Conservation (phyloP, 2,797 vertebrate species). For the Gymnothorax javanicus region DNA sequence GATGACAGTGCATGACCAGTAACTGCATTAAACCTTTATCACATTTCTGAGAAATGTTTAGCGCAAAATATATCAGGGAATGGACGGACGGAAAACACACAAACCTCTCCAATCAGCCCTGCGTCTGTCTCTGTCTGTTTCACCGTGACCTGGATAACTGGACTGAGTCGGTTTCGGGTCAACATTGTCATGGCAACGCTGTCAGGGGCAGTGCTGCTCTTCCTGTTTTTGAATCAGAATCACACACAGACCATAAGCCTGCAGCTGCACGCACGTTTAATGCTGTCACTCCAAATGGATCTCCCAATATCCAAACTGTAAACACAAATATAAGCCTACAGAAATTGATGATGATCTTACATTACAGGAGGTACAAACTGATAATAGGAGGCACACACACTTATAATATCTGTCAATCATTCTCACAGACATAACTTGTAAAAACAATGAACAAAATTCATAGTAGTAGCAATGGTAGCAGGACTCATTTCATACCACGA, state of each 20-base stretch:
- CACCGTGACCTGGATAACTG: conserved; percentile 82
- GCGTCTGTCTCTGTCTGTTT: conserved; percentile 74
- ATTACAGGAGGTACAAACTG: not conserved
- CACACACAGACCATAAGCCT: not conserved
- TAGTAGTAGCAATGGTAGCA: not conserved
- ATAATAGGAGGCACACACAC: not conserved
- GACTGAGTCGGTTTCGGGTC: conserved; percentile 72
- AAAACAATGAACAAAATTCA: not conserved
- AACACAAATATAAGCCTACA: not conserved
- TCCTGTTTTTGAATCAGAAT: conserved; percentile 47
- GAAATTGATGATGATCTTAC: not conserved
- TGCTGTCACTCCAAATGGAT: not conserved
- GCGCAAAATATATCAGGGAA: not conserved
- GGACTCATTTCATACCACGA: not conserved
- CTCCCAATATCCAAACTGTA: not conserved
- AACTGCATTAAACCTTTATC: not conserved
- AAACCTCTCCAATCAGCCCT: conserved; percentile 77
- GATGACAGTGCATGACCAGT: not conserved
- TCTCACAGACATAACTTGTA: not conserved
- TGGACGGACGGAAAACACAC: conserved; percentile 30
- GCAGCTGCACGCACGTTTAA: not conserved
- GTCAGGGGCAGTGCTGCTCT: conserved; percentile 78
- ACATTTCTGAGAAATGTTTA: not conserved
- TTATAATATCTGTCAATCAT: not conserved
- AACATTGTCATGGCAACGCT: conserved; percentile 71